phyloP scores from a whole-genome alignment of 2,113 vertebrate species.

The Psammodynastes pulverulentus region DNA sequence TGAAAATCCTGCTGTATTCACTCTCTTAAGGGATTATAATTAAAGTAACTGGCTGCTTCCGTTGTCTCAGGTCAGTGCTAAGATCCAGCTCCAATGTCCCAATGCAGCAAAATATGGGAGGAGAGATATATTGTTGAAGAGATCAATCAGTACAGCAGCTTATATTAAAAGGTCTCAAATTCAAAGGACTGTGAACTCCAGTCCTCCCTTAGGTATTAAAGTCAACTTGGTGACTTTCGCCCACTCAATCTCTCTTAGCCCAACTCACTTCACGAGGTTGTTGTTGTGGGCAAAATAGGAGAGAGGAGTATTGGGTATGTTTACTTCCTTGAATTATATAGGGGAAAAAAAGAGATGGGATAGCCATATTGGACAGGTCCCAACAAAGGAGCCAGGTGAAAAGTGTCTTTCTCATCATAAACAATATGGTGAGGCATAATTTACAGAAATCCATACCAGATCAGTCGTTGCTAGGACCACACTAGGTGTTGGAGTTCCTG shows the following conservation, averaged over 20 bases:
- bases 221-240: not conserved
- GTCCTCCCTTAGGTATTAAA: not conserved
- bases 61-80: slow-evolving; percentile 25
- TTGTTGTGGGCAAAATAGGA: too few species aligned
- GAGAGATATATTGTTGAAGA: not conserved
- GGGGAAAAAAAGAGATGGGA: too few species aligned
- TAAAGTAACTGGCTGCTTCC: slow-evolving; percentile 18
- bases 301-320: too few species aligned
- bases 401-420: too few species aligned
- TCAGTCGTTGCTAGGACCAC: not conserved
- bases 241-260: not conserved
- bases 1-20: slow-evolving; percentile 9
- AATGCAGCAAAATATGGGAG: not conserved
- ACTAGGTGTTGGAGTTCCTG: not conserved
- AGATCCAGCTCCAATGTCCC: slow-evolving; percentile 4
- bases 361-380: too few species aligned
- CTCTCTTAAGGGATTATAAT: slow-evolving; percentile 18
- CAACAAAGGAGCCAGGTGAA: too few species aligned
- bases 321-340: too few species aligned
- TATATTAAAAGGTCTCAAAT: not conserved
- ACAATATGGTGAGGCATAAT: too few species aligned
- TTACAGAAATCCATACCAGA: not conserved
- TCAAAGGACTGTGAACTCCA: not conserved
- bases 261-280: too few species aligned
- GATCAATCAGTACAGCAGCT: not conserved